Conservation (phyloP, 2,888 invertebrate genomes). For the Xanthorhoe designata region DNA sequence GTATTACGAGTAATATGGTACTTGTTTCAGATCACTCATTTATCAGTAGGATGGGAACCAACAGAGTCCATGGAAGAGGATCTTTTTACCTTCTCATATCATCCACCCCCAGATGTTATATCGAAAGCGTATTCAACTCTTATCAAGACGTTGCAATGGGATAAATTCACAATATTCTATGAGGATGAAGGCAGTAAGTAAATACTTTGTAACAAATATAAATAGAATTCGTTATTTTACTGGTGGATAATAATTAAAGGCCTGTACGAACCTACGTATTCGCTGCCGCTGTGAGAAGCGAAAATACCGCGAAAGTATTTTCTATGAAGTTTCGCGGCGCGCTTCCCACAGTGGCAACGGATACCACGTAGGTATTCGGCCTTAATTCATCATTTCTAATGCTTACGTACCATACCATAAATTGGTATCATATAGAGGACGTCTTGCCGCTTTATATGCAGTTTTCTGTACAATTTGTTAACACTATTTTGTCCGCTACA, state of each 20-base stretch:
- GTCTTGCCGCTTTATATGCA: neutral
- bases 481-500: no score
- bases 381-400: no score
- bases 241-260: neutral
- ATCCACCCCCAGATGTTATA: slow-evolving; percentile 88
- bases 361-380: no score
- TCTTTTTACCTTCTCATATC: slow-evolving; percentile 75
- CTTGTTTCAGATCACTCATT: slow-evolving; percentile 88
- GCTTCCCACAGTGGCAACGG: no score
- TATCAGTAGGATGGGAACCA: slow-evolving; percentile 89
- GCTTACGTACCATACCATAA: neutral
- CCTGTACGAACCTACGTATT: no score
- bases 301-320: no score
- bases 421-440: no score
- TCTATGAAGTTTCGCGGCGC: no score
- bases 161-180: slow-evolving; percentile 91
- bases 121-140: slow-evolving; percentile 89
- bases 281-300: no score
- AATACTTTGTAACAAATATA: neutral
- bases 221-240: neutral
- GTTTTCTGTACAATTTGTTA: neutral
- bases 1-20: no score
- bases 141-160: slow-evolving; percentile 89
- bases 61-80: slow-evolving; percentile 84
- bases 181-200: slow-evolving; percentile 89